A percentile compares a stretch with the other conserved stretches of the same genome.
phyloP scores from a whole-genome alignment of 2,888 invertebrate genomes.

The Megalurothrips usitatus region DNA sequence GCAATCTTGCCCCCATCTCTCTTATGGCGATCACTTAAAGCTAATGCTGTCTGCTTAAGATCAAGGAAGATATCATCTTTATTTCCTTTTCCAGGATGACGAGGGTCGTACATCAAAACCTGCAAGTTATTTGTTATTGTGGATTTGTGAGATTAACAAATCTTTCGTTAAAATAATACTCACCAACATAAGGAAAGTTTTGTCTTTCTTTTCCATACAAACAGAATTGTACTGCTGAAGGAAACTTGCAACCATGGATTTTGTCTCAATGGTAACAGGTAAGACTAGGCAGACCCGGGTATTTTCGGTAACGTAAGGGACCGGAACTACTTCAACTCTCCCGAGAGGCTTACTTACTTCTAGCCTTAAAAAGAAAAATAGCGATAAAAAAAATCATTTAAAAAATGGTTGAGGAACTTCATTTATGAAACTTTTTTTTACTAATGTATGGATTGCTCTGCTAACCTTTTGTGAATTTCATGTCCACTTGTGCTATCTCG shows the following conservation, averaged over 20 bases:
- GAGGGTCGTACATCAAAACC: constrained; percentile 62
- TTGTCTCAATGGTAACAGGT: constrained; percentile 57
- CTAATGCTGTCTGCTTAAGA: constrained; percentile 60
- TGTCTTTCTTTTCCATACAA: constrained; percentile 72
- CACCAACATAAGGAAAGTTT: constrained; percentile 70
- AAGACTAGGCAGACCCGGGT: constrained; percentile 73
- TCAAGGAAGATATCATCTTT: constrained; percentile 56
- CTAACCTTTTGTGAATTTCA: constrained; percentile 52
- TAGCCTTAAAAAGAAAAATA: constrained; percentile 51
- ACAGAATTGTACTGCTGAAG: constrained; percentile 65
- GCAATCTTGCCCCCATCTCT: constrained; percentile 62
- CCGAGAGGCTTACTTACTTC: constrained; percentile 81
- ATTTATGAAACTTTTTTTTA: too few species aligned
- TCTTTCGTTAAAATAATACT: too few species aligned
- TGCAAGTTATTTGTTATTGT: constrained; percentile 39
- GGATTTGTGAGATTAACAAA: too few species aligned
- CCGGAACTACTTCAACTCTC: constrained; percentile 80
- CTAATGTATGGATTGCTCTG: too few species aligned
- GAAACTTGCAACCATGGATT: constrained; percentile 59
- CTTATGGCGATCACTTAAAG: constrained; percentile 60
- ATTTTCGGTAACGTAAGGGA: constrained; percentile 95
- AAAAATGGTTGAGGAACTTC: neutral
- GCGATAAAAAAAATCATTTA: neutral
- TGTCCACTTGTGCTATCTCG: constrained; percentile 48
- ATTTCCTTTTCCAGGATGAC: constrained; percentile 59